Conservation (phyloP, 2,113 vertebrate genomes). For the Panthera uncia region DNA sequence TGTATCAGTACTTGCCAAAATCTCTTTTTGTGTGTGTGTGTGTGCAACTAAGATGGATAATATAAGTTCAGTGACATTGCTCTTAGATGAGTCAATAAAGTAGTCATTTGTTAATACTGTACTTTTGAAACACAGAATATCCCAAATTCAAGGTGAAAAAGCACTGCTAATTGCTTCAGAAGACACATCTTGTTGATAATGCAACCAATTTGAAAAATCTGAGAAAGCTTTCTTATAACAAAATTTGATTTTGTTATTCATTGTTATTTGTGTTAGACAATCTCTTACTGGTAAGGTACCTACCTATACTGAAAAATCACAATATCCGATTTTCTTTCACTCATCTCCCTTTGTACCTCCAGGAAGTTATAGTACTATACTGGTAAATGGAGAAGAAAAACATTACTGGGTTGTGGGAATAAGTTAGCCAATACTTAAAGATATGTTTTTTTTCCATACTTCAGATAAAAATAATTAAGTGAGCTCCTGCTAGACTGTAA, state of each 20-base stretch:
- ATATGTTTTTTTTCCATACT: background rate
- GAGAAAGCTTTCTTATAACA: background rate
- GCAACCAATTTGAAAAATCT: background rate
- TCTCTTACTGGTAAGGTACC: background rate
- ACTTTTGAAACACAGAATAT: slow-evolving; percentile 67
- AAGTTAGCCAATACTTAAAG: slow-evolving; percentile 1
- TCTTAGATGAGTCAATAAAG: slow-evolving; percentile 59
- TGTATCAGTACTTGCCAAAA: slow-evolving; percentile 79
- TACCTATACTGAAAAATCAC: background rate
- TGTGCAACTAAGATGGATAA: slow-evolving; percentile 66
- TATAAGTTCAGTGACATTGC: slow-evolving; percentile 70
- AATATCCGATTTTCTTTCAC: background rate
- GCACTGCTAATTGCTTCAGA: slow-evolving; percentile 36
- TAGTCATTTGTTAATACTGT: slow-evolving; percentile 58
- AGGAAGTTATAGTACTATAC: background rate
- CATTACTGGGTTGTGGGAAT: background rate
- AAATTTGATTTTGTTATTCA: background rate
- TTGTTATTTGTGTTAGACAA: background rate
- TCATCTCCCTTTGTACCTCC: background rate
- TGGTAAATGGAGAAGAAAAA: slow-evolving; percentile 3
- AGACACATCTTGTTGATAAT: slow-evolving; percentile 31
- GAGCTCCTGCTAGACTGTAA: background rate
- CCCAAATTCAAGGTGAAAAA: slow-evolving; percentile 69
- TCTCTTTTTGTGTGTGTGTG: slow-evolving; percentile 31
- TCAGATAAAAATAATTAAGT: background rate